Evolutionary conservation across 2,888 invertebrate species (phyloP), one percentile per base, ranked within the genome.

Genomic region (Diploptera punctata): DNA sequence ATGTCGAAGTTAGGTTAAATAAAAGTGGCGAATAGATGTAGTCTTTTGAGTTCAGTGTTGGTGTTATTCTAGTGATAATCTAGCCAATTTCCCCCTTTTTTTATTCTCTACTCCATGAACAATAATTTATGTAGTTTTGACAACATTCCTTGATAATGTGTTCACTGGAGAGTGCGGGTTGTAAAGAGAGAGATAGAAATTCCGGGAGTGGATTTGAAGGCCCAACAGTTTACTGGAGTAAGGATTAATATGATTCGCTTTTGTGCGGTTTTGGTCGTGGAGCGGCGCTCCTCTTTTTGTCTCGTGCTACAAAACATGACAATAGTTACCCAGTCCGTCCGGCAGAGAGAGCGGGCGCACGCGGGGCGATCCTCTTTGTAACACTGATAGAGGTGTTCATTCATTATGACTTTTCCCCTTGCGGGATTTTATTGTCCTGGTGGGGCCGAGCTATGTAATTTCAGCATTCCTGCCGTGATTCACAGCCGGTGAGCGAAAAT

Each of bases 351-450:
- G 24, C 29, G 0, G 4, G 26, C 47, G 47, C 7, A 33, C 57
- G n/a, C 18, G 18, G 18, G 7, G 68, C 72, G 5, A n/a, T 33
- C 10, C 33, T 68, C 72, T 72, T 72, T 72, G 72, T 72, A 65
- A 57, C 71, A 72, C 24, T 69, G 72, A 72, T 71, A 72, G 69
- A 69, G 73, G 73, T 73, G 73, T 70, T 70, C 73, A 70, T 73
- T 73, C 73, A 73, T 73, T 73, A 73, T 73, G 73, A 73, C 69
- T 73, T 73, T 73, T 73, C 52, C 70, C 62, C 68, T 62, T 62
- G 43, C 65, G 47, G 70, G 73, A 70, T 73, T 73, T 73, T 73
- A 73, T 73, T 73, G 73, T 73, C 62, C 67, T 52, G 65, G 49
- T 49, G 72, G 61, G 61, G 60, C 71, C 54, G 49, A 72, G 60